Evolutionary conservation across 2,113 vertebrate species (phyloP).

Genomic region (Phodopus roborovskii): DNA sequence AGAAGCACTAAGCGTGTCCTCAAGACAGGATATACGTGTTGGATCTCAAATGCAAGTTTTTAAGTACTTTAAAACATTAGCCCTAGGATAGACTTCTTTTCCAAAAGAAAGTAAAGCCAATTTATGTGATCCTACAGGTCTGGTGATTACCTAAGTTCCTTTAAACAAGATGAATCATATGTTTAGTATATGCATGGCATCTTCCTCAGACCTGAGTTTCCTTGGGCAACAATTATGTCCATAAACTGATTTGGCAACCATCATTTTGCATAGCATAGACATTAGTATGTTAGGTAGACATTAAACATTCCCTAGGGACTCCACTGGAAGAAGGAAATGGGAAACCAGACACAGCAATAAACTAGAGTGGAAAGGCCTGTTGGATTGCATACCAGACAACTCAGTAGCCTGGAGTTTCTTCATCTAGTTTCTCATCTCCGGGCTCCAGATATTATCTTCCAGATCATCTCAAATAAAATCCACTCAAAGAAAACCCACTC

Average conservation of each 20-base stretch:
- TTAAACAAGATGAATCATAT: slow-evolving; percentile 21
- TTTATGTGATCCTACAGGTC: background rate
- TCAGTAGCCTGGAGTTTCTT: background rate
- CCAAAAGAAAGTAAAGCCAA: slow-evolving; percentile 29
- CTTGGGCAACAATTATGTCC: background rate
- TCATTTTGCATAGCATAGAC: background rate
- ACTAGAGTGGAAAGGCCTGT: background rate
- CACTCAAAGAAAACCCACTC: too few relatives aligned
- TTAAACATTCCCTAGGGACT: background rate
- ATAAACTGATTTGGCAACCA: background rate
- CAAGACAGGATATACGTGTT: background rate
- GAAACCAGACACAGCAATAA: background rate
- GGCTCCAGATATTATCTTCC: background rate
- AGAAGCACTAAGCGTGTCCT: background rate
- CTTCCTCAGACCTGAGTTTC: background rate
- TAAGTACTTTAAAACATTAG: background rate
- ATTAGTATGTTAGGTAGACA: background rate
- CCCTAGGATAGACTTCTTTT: background rate
- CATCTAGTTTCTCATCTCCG: background rate
- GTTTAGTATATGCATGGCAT: background rate
- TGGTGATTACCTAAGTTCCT: slow-evolving; percentile 11
- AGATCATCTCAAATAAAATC: background rate
- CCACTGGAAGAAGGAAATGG: background rate
- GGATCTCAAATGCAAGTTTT: background rate
- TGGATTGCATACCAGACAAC: background rate